Percentiles rank a stretch among this genome's conserved stretches.
These are phyloP conservation scores for Hypolimnas misippus DNA, from an alignment of 2,888 invertebrate genomes.

Conservation along the genomic window DNA sequence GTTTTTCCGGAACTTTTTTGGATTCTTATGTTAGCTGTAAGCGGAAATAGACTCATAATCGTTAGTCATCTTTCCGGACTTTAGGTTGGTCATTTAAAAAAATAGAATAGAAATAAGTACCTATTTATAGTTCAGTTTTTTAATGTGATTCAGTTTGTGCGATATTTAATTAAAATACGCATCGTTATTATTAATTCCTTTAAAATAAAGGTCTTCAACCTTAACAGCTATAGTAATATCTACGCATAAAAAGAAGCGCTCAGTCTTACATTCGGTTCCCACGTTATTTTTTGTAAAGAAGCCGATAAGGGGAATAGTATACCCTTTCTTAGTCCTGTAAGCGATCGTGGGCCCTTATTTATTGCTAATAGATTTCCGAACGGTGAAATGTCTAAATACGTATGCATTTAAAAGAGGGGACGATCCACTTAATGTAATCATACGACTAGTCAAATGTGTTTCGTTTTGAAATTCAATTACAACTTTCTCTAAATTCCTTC, in stretches of 20 bases:
- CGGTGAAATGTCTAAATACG: conserved; percentile 63
- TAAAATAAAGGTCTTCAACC: conserved; percentile 60
- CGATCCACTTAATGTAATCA: conserved; percentile 55
- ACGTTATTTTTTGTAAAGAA: conserved; percentile 79
- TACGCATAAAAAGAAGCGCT: conserved; percentile 67
- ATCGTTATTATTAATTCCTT: conserved; percentile 55
- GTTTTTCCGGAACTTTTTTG: conserved; percentile 31
- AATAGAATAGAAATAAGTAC: neutral
- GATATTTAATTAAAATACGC: conserved; percentile 39
- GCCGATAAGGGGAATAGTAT: conserved; percentile 79
- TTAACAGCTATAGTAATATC: conserved; percentile 64
- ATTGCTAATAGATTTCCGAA: conserved; percentile 80
- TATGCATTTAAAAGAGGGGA: conserved; percentile 66
- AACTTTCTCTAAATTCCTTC: conserved; percentile 40
- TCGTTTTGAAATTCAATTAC: conserved; percentile 47
- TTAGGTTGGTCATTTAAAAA: too few species aligned
- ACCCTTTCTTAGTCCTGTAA: conserved; percentile 78
- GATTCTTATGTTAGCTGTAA: conserved; percentile 22
- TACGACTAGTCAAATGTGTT: conserved; percentile 43
- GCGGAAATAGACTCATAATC: conserved; percentile 17
- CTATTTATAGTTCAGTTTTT: neutral
- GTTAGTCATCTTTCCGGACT: conserved; percentile 26
- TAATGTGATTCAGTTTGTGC: conserved; percentile 20
- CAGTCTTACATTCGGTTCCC: conserved; percentile 78
- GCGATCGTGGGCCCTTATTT: conserved; percentile 77